Evolutionary conservation across 2,797 vertebrate species (phyloP), one percentile per base, ranked within the genome.

Genomic region (Manis pentadactyla): DNA sequence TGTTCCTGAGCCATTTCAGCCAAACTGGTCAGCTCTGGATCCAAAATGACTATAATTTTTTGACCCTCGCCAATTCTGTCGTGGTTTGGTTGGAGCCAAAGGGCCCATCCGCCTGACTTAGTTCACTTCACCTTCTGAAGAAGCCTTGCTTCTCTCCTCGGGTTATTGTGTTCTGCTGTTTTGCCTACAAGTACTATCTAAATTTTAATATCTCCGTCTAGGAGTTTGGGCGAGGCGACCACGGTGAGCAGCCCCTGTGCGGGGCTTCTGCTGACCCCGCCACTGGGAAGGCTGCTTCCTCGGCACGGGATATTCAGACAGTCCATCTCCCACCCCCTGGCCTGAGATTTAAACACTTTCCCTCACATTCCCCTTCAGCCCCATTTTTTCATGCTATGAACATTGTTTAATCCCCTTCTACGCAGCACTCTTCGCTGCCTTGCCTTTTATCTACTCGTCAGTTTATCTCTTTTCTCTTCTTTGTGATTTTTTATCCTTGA

Each of bases 401-500:
- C 85, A 78, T 25, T 19, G 42, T 87, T 78, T 69, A 39, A 66
- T 42, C n/a, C 23, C 37, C 49, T 85, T 34, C 14, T 39, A n/a
- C 2, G 7, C 7, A 37, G 49, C 7, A 10, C 7, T 66, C 68
- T 64, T 87, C 37, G 39, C 29, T 19, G 4, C 94, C 85, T 94
- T 87, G 86, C 68, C 88, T 97, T 97, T 97, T 96, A 94, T 94
- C 93, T 96, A 83, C 4, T 0, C n/a, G 66, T 39, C 82, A 85
- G 85, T 94, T 59, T 66, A 64, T 96, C 85, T 31, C 66, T 97
- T 96, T 71, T 84, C 55, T 96, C 90, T 51, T 93, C 75, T 95
- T 95, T 21, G 37, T 94, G 77, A 94, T 82, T 97, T 92, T 96
- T 84, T 87, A 23, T 12, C 90, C 95, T 98, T 97, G 93, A 97